Percentiles rank a stretch among this genome's conserved stretches.
Conservation (phyloP, 2,888 invertebrate species). For the Leucozona laternaria region DNA sequence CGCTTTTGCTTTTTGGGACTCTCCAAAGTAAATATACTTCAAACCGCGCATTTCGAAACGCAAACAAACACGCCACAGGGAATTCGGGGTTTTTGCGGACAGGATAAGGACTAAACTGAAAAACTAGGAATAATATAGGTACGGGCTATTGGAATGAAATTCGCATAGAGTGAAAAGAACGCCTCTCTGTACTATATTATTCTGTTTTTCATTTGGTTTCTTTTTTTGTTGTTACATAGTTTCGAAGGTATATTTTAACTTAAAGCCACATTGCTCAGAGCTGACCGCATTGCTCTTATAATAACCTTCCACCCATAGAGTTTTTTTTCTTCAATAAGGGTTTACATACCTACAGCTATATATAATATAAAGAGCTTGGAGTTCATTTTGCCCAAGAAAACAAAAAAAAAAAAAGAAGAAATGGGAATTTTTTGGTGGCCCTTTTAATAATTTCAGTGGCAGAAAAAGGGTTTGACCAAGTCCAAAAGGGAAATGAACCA, state of each 20-base stretch:
- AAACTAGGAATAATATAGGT: background rate
- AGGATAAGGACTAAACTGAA: slow-evolving; percentile 7
- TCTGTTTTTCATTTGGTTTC: slow-evolving; percentile 6
- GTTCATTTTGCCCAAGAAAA: background rate
- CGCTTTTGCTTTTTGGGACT: slow-evolving; percentile 46
- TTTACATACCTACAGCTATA: too few relatives aligned
- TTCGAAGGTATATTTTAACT: slow-evolving; percentile 30
- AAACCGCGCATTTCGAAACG: slow-evolving; percentile 49
- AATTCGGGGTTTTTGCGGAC: slow-evolving; percentile 66
- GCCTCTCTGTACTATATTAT: slow-evolving; percentile 1
- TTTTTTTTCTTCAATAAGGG: slow-evolving; percentile 20
- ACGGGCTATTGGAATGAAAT: background rate
- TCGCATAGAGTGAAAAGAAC: slow-evolving; percentile 21
- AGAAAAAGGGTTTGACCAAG: slow-evolving; percentile 60
- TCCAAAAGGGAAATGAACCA: slow-evolving; percentile 40
- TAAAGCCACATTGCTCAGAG: slow-evolving; percentile 57
- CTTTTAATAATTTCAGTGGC: slow-evolving; percentile 61
- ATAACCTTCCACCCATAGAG: slow-evolving; percentile 17
- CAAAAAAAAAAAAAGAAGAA: background rate
- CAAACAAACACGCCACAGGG: slow-evolving; percentile 70
- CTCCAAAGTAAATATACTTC: slow-evolving; percentile 52
- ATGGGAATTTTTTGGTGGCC: slow-evolving; percentile 56
- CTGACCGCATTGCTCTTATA: slow-evolving; percentile 54
- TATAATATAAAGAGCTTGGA: slow-evolving; percentile 1
- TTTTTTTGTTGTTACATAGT: background rate